Conservation (phyloP, 1,140 invertebrate genomes). For the Sycobia sp. region DNA sequence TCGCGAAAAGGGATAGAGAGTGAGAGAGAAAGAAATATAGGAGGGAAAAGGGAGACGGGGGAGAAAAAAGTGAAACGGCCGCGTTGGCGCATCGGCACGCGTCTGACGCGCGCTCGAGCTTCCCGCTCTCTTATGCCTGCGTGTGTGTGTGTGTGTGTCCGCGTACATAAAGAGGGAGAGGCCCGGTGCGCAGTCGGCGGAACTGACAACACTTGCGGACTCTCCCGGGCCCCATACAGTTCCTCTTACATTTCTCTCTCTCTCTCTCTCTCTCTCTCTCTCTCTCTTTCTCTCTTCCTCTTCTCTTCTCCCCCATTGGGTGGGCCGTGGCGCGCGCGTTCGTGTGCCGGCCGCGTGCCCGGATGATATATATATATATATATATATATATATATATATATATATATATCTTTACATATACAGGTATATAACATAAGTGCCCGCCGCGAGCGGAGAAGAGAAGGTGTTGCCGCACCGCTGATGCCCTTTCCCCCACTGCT, state of each 20-base stretch:
- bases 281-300: too few relatives aligned
- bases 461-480: too few relatives aligned
- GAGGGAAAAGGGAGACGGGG: neutral
- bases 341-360: conserved; percentile 10
- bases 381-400: too few relatives aligned
- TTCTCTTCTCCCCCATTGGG: conserved; percentile 7
- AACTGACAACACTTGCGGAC: conserved; percentile 30
- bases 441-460: neutral
- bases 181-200: conserved; percentile 27
- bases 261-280: too few relatives aligned
- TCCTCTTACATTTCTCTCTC: too few relatives aligned
- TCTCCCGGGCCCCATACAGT: conserved; percentile 9
- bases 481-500: too few relatives aligned
- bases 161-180: neutral
- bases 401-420: too few relatives aligned
- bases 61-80: conserved; percentile 26
- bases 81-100: conserved; percentile 26
- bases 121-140: neutral
- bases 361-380: conserved; percentile 7
- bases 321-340: neutral
- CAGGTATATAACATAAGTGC: too few relatives aligned
- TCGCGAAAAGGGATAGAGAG: neutral
- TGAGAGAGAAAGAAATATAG: neutral
- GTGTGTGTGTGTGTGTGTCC: neutral
- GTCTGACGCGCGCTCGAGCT: conserved; percentile 18